phyloP scores from a whole-genome alignment of 2,113 vertebrate genomes.

The Chloroceryle aenea region DNA sequence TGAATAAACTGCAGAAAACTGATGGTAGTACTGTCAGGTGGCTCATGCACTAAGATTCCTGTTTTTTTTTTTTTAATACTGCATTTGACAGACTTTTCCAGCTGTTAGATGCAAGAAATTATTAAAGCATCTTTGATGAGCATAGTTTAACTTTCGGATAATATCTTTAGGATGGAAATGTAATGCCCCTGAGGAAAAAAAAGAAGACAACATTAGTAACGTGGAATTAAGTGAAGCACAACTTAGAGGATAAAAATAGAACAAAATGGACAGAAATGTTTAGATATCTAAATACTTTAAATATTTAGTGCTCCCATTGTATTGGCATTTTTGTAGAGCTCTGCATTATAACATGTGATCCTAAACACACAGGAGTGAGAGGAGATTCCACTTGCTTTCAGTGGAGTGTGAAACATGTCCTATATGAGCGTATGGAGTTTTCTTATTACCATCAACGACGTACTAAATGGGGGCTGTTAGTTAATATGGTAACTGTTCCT shows the following conservation, averaged over 20 bases:
- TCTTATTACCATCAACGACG: neutral
- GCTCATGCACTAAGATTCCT: neutral
- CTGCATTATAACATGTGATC: neutral
- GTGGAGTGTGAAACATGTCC: neutral
- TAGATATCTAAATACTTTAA: neutral
- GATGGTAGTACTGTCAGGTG: neutral
- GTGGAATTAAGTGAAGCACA: neutral
- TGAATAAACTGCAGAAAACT: neutral
- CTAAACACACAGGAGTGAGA: accelerated
- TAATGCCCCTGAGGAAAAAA: neutral
- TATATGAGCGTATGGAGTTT: neutral
- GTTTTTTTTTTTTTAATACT: neutral
- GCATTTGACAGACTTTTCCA: neutral
- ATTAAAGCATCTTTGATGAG: neutral
- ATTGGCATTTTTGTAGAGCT: neutral
- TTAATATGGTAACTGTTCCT: neutral
- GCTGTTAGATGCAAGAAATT: neutral
- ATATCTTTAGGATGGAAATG: neutral
- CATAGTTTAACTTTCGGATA: neutral
- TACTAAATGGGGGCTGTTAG: neutral
- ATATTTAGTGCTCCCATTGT: neutral
- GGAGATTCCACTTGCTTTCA: neutral
- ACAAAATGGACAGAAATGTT: neutral
- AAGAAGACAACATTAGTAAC: neutral
- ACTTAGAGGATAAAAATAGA: neutral